These are phyloP conservation scores for Lottia scabra DNA, from an alignment of 2,888 invertebrate species.

Conservation along the genomic window DNA sequence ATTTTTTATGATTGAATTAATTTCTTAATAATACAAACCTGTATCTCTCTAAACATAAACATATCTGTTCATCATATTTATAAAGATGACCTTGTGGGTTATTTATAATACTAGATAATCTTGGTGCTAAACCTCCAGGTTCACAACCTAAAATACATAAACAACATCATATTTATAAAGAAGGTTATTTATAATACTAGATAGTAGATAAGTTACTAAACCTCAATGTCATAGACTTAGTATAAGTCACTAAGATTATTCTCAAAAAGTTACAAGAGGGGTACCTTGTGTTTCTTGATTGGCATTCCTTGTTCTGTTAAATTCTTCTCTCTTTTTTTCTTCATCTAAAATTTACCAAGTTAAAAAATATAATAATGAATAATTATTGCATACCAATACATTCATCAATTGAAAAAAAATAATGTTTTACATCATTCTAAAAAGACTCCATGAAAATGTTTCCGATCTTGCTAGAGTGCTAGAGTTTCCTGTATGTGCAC, in stretches of 20 bases:
- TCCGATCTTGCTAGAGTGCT: no score
- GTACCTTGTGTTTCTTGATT: conserved; percentile 14
- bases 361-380: no score
- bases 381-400: no score
- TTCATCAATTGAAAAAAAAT: no score
- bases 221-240: no score
- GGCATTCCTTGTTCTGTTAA: conserved; percentile 62
- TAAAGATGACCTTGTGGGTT: conserved; percentile 61
- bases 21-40: conserved; percentile 51
- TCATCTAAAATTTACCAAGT: conserved; percentile 54
- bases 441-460: no score
- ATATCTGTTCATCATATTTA: conserved; percentile 63
- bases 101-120: conserved; percentile 57
- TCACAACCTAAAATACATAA: conserved; percentile 27
- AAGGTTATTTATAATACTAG: neutral
- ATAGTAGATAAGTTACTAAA: no score
- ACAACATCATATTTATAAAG: neutral
- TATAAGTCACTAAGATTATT: no score
- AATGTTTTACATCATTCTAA: no score
- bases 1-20: no score
- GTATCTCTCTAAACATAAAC: conserved; percentile 62
- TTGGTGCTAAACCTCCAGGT: conserved; percentile 49
- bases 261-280: no score
- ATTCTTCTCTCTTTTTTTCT: conserved; percentile 63
- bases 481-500: no score